Base-by-base conservation (phyloP, 2,797 vertebrate species). In the Avahi laniger region DNA sequence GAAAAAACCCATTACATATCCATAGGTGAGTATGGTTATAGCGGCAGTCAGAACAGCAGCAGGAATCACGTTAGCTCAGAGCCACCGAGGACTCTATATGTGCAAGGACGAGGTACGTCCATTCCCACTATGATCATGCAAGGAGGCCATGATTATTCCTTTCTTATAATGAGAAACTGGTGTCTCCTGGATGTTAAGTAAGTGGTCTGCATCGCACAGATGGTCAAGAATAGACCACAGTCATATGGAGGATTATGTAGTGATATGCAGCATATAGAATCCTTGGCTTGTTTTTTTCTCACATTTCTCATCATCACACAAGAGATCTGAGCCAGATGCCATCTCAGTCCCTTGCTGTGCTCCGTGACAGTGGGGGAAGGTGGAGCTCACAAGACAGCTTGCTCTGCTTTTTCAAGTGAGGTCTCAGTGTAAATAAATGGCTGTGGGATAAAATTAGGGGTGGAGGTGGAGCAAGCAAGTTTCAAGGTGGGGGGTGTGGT, bases 31-130 rank as follows among this genome's bases (percentile, higher is more conserved):
- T n/a, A 18, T 26, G 3, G 61, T 10, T 54, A 20, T 48, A 61
- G 20, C 28, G 41, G 20, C 4, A 0, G 17, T 18, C 4, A 7
- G 13, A 38, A 41, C 4, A 67, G n/a, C 1, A 46, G 0, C 5
- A 26, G 28, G 22, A 65, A 30, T 33, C 48, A 5, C 0, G n/a
- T 24, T 14, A 15, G 52, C 10, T 59, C 5, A 15, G n/a, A 22
- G 33, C 86, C 73, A 61, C 30, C 28, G 38, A 95, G 52, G n/a
- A 73, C 52, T 84, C 61, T 18, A 2, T 6, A 7, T 5, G 43
- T 18, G n/a, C 10, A 18, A 43, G 12, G 9, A 12, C 54, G 11
- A 13, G 73, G 5, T 69, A 3, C 12, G 24, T 2, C 14, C 18
- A 43, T 35, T 57, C 30, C 18, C 50, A 73, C 14, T 8, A 7